Base-by-base conservation (phyloP, 2,113 vertebrate genomes). In the Rallus limicola region DNA sequence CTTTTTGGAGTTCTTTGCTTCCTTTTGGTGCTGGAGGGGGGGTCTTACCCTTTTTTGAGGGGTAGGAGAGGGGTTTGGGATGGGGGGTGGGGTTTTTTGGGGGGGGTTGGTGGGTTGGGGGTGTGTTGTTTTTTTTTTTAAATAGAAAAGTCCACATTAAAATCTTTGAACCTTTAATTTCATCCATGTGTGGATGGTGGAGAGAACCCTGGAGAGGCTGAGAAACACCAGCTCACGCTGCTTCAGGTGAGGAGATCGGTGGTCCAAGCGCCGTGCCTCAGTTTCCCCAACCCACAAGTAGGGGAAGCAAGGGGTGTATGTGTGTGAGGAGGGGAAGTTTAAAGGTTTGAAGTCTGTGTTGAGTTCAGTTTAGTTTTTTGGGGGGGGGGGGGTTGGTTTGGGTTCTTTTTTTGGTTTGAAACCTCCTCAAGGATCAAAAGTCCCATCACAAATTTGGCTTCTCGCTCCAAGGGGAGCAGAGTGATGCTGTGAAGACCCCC, bases 361-460 rank as follows among this genome's bases (percentile, higher is more conserved):
- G 48, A 21, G 48, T 48, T 20, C 44, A 18, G 16, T 46, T 46
- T 19, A 16, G 36, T 36, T 46, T 46, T 46, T n/a, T n/a, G n/a
- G n/a, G n/a, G n/a, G n/a, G n/a, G 15, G 44, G 44, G 48, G 46
- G 11, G 5, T 44, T 44, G 42, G 15, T 42, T 25, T 29, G 36
- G 36, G 36, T 36, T 1, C 50, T 63, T 28, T 9, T 2, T 50
- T 60, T 55, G 3, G 46, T 17, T 85, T 64, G 17, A 10, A 34
- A 85, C 42, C 97, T 97, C 96, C 14, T 95, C 68, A 26, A 26
- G 92, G 96, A 96, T 67, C 77, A 77, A 77, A 82, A 97, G 96
- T 97, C 97, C 94, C 74, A 3, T 97, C 97, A 82, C 86, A 76
- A 96, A 96, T 93, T 94, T 93, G 97, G 97, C 97, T 97, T 87